Percentiles rank a stretch among this genome's conserved stretches.
These are phyloP conservation scores for Seriola quinqueradiata DNA, from an alignment of 2,113 vertebrate genomes.

Conservation along the genomic window DNA sequence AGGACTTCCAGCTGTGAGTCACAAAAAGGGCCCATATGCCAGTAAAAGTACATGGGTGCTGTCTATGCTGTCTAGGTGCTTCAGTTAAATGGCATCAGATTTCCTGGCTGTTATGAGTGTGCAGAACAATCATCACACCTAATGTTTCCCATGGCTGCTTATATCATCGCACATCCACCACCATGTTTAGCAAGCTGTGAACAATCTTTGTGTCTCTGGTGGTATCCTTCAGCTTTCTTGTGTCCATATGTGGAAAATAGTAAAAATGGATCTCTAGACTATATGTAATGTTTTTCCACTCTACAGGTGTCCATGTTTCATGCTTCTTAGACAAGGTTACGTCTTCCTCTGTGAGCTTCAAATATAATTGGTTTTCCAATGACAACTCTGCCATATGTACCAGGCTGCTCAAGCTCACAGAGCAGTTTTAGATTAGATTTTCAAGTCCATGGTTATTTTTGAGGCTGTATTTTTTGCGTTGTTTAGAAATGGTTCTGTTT, in stretches of 20 bases:
- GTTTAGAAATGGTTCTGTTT: conserved; percentile 4
- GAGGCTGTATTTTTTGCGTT: neutral
- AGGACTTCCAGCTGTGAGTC: conserved; percentile 15
- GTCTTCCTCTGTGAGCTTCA: neutral
- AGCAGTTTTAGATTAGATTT: neutral
- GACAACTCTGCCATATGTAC: neutral
- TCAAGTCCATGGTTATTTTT: conserved; percentile 10
- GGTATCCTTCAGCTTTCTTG: conserved; percentile 5
- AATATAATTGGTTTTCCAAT: conserved; percentile 7
- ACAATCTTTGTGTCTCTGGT: conserved; percentile 34
- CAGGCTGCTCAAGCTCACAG: neutral
- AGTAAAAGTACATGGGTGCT: neutral
- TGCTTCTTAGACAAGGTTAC: neutral
- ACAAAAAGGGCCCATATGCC: conserved; percentile 2
- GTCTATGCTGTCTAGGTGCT: conserved; percentile 9
- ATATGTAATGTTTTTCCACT: conserved; percentile 35
- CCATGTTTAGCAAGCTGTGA: conserved; percentile 52
- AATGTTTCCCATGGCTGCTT: conserved; percentile 63
- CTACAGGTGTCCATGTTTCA: conserved; percentile 9
- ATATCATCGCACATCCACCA: conserved; percentile 39
- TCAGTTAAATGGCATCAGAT: conserved; percentile 61
- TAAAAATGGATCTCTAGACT: conserved; percentile 32
- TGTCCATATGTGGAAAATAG: conserved; percentile 19
- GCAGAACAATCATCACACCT: conserved; percentile 53
- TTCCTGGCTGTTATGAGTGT: conserved; percentile 56